A percentile compares a stretch with the other conserved stretches of the same genome.
Evolutionary conservation across 2,888 invertebrate species (phyloP).

Genomic region (Mythimna loreyi): DNA sequence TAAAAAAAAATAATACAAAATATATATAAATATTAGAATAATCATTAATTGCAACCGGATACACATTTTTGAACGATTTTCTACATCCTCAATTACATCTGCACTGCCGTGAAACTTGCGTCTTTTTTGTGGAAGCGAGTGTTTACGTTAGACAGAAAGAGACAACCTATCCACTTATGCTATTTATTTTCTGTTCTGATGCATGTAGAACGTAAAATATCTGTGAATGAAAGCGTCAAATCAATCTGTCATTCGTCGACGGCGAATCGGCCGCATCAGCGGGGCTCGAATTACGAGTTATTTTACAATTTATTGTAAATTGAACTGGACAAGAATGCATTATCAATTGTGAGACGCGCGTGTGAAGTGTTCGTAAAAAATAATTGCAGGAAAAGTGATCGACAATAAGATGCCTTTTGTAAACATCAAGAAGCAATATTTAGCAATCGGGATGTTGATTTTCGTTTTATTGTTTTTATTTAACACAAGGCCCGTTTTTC

Average conservation of each 20-base stretch:
- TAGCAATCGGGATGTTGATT: conserved; percentile 86
- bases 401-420: conserved; percentile 86
- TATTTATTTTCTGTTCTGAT: conserved; percentile 18
- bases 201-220: conserved; percentile 29
- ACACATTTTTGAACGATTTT: conserved; percentile 1
- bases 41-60: not conserved
- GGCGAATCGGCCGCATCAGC: conserved; percentile 55
- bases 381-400: conserved; percentile 44
- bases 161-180: conserved; percentile 33
- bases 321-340: conserved; percentile 55
- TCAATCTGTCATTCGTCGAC: conserved; percentile 59
- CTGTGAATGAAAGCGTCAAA: conserved; percentile 54
- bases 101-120: conserved; percentile 45
- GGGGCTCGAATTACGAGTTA: conserved; percentile 34
- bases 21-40: too few species aligned
- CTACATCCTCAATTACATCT: conserved; percentile 29
- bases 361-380: conserved; percentile 41
- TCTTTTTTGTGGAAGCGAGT: conserved; percentile 5
- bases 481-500: conserved; percentile 84
- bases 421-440: conserved; percentile 87
- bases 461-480: conserved; percentile 86
- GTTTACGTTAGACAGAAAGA: conserved; percentile 36
- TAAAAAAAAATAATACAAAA: too few species aligned
- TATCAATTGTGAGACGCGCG: conserved; percentile 50
- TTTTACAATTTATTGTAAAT: conserved; percentile 52